These are phyloP conservation scores for Clostera curtula DNA, from an alignment of 2,888 invertebrate species.

Conservation along the genomic window DNA sequence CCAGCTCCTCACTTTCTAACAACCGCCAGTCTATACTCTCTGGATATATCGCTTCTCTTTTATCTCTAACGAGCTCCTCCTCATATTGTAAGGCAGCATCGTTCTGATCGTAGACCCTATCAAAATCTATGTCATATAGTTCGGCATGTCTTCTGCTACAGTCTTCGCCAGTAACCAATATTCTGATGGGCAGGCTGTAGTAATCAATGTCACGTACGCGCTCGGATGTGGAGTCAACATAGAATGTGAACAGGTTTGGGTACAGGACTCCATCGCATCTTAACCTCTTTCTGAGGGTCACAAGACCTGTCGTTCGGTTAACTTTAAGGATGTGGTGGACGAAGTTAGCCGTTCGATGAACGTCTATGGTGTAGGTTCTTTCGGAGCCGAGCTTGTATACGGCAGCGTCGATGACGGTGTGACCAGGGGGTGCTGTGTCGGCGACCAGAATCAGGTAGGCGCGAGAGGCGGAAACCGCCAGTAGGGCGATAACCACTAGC, in stretches of 20 bases:
- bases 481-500: constrained; percentile 39
- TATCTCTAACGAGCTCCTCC: constrained; percentile 57
- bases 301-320: constrained; percentile 82
- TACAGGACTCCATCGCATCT: constrained; percentile 88
- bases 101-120: constrained; percentile 72
- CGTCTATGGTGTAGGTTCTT: constrained; percentile 85
- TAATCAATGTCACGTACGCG: constrained; percentile 86
- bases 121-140: constrained; percentile 74
- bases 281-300: constrained; percentile 81
- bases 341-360: constrained; percentile 87
- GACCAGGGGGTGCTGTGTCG: constrained; percentile 76
- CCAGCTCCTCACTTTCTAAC: constrained; percentile 56
- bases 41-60: constrained; percentile 44
- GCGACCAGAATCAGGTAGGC: constrained; percentile 76
- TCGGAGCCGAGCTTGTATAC: constrained; percentile 87
- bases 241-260: constrained; percentile 89
- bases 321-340: constrained; percentile 86
- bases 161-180: constrained; percentile 82
- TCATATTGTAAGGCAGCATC: constrained; percentile 61
- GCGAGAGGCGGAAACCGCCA: constrained; percentile 42
- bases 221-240: constrained; percentile 89
- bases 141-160: constrained; percentile 80
- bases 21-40: constrained; percentile 65
- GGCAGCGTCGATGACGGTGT: constrained; percentile 84
- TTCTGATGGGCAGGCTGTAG: constrained; percentile 85